Base-by-base conservation (phyloP, 2,797 vertebrate genomes). In the Nasua narica region DNA sequence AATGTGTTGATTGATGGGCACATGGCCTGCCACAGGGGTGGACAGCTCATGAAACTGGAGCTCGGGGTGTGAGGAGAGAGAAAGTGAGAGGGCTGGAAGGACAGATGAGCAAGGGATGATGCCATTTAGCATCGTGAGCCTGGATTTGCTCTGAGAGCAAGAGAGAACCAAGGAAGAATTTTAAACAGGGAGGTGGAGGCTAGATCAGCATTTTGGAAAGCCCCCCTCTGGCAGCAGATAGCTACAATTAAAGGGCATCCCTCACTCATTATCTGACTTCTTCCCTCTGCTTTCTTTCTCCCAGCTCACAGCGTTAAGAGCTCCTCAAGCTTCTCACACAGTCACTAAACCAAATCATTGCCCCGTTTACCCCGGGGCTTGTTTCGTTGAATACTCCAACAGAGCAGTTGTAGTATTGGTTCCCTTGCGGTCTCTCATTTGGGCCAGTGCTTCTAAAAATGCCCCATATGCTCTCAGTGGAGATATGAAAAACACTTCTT, bases 11-110 rank as follows among this genome's bases (percentile, higher is more conserved):
- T 27, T 67, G 46, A 74, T 2, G 1, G 37, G 32, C 46, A 18
- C 0, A 0, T 1, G 25, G 37, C 19, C 84, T 54, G 35, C 77
- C 16, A 0, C 15, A 3, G 48, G 50, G 43, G 12, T 1, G 7
- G 52, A 19, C 1, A 37, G n/a, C 46, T 67, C 62, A 3, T 2
- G 74, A 35, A 19, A 60, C 89, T 29, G 8, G 19, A 37, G 35
- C 81, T 54, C 77, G 5, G 14, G 16, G 21, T 25, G 1, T 1
- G 9, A 27, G n/a, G 35, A n/a, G 3, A 16, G 7, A n/a, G 7
- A 8, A 0, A 27, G 7, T 15, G n/a, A 19, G 69, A 9, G 2
- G 5, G 15, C 21, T 27, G 27, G 19, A 65, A 50, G n/a, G 60
- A 29, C 16, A 40, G 65, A 15, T 3, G n/a, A 76, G 52, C 23